Evolutionary conservation across 2,113 vertebrate species (phyloP).

Genomic region (Phaethornis superciliosus): DNA sequence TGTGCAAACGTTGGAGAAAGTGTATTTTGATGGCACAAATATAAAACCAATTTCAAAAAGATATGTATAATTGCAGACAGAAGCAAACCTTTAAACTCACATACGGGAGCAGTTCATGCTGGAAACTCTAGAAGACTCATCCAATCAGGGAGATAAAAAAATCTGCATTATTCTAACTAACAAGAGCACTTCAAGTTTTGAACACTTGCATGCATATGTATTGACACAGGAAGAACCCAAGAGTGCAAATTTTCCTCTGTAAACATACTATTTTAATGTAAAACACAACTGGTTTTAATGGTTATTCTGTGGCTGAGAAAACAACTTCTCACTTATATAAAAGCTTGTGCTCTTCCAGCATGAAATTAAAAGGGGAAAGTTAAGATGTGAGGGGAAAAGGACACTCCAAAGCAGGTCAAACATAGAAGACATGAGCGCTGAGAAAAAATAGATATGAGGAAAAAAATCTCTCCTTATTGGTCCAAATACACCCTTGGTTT

Average conservation of each 20-base stretch:
- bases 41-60: constrained; percentile 14
- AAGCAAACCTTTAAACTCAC: not conserved
- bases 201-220: not conserved
- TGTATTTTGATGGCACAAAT: not conserved
- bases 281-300: not conserved
- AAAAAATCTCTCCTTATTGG: not conserved
- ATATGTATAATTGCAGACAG: not conserved
- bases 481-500: not conserved
- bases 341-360: not conserved
- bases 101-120: not conserved
- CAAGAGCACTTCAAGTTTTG: not conserved
- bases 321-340: not conserved
- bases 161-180: not conserved
- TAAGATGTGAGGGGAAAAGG: not conserved
- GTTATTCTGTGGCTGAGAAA: not conserved
- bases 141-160: not conserved
- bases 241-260: not conserved
- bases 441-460: not conserved
- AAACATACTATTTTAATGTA: not conserved
- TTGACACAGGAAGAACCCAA: not conserved
- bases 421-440: not conserved
- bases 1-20: not conserved
- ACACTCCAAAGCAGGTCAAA: not conserved
- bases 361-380: not conserved
- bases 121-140: constrained; percentile 4